Conservation (phyloP, 2,888 invertebrate species). For the Neoascia interrupta region DNA sequence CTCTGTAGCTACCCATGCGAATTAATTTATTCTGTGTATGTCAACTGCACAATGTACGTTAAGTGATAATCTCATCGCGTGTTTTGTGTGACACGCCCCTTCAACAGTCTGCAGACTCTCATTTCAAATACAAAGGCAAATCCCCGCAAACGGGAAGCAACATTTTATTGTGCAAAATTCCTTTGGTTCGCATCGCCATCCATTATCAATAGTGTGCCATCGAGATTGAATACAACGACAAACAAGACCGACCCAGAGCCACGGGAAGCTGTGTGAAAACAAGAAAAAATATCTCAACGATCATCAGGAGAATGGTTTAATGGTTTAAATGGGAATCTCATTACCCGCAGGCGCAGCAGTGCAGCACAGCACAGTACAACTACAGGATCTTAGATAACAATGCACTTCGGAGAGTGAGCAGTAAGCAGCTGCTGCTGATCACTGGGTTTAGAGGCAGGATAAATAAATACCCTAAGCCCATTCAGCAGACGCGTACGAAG, state of each 20-base stretch:
- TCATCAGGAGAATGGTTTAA: constrained; percentile 33
- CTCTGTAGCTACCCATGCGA: constrained; percentile 53
- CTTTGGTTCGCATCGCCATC: constrained; percentile 5
- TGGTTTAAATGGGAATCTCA: constrained; percentile 29
- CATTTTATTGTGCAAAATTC: constrained; percentile 57
- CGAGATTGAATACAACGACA: constrained; percentile 23
- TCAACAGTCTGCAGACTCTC: background rate
- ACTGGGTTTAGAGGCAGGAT: too few relatives aligned
- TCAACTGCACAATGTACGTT: constrained; percentile 40
- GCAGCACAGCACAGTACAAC: too few relatives aligned
- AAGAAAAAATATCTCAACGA: constrained; percentile 37
- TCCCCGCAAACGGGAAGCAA: constrained; percentile 35
- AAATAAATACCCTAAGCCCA: constrained; percentile 19
- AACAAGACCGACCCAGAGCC: background rate
- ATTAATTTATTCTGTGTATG: constrained; percentile 58
- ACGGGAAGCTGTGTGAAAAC: background rate
- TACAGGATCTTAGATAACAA: constrained; percentile 34
- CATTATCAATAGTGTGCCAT: constrained; percentile 37
- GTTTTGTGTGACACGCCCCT: constrained; percentile 44
- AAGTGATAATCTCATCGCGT: constrained; percentile 54
- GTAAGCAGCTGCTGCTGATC: constrained; percentile 56
- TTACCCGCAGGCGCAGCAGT: constrained; percentile 11
- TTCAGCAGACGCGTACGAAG: constrained; percentile 26
- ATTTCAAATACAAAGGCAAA: background rate
- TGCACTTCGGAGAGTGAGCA: constrained; percentile 29